Evolutionary conservation across 2,113 vertebrate species (phyloP).

Genomic region (Sorex fumeus): DNA sequence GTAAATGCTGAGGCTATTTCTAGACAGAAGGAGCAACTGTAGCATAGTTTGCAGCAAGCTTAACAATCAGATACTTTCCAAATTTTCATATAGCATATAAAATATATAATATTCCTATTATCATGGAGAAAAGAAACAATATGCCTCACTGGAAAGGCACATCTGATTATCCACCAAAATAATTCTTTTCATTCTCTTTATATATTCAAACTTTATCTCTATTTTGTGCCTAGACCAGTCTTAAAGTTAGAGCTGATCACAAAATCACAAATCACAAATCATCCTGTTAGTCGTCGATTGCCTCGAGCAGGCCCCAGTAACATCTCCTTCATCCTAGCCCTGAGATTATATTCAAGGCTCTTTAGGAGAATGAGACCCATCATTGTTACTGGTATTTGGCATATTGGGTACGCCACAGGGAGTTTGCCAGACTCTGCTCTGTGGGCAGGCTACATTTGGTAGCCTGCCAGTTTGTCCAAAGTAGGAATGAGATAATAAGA

Average conservation of each 20-base stretch:
- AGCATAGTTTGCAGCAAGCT: constrained; percentile 20
- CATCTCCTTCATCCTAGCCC: too few relatives aligned
- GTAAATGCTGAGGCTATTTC: constrained; percentile 60
- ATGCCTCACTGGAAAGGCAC: constrained; percentile 39
- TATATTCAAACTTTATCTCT: constrained; percentile 33
- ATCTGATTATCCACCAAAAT: not conserved
- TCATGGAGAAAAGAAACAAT: constrained; percentile 1
- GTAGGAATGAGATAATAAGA: too few relatives aligned
- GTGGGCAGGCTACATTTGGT: too few relatives aligned
- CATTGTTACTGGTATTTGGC: too few relatives aligned
- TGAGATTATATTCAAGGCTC: too few relatives aligned
- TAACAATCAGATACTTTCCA: constrained; percentile 40
- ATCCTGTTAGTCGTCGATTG: too few relatives aligned
- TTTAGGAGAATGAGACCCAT: too few relatives aligned
- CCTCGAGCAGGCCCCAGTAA: too few relatives aligned
- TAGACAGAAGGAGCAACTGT: not conserved
- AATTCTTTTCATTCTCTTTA: constrained; percentile 15
- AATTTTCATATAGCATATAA: not conserved
- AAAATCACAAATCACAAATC: too few relatives aligned
- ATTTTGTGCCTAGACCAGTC: not conserved
- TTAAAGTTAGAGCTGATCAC: constrained; percentile 29
- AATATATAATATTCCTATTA: constrained; percentile 54
- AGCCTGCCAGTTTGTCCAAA: too few relatives aligned
- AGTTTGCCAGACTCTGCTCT: too few relatives aligned
- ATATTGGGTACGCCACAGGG: too few relatives aligned